A percentile compares a stretch with the other conserved stretches of the same genome.
Conservation (phyloP, 2,888 invertebrate species). For the Coecobrya sp. region DNA sequence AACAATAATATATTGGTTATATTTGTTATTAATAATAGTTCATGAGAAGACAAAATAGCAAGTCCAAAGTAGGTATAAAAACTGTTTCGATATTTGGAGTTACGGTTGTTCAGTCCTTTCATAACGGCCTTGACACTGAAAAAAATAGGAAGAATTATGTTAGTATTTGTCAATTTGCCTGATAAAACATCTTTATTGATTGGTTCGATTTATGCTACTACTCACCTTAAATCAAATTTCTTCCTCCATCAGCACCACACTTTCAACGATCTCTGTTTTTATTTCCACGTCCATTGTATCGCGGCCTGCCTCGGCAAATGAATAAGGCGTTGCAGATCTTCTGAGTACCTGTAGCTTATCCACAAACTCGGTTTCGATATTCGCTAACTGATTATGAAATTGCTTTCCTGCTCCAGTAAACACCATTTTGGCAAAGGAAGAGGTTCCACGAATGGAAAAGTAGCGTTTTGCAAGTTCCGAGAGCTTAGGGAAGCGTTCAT, state of each 20-base stretch:
- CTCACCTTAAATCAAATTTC: neutral
- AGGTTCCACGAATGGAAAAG: constrained; percentile 53
- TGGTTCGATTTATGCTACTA: too few species aligned
- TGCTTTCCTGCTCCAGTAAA: constrained; percentile 52
- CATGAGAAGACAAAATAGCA: too few species aligned
- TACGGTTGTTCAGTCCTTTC: too few species aligned
- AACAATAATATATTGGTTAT: too few species aligned
- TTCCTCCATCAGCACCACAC: constrained; percentile 21
- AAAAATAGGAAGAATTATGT: neutral
- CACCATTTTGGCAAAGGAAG: constrained; percentile 9
- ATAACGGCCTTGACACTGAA: too few species aligned
- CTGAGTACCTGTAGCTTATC: constrained; percentile 67
- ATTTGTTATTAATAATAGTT: too few species aligned
- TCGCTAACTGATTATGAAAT: neutral
- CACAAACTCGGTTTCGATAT: constrained; percentile 69
- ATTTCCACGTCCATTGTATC: neutral
- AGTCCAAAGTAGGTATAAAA: too few species aligned
- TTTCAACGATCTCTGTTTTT: constrained; percentile 18
- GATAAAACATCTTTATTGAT: neutral
- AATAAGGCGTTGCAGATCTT: neutral
- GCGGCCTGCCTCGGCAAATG: neutral
- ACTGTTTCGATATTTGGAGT: too few species aligned
- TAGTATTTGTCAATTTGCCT: neutral
- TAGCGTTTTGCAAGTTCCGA: constrained; percentile 51
- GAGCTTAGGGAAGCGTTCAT: constrained; percentile 66